Evolutionary conservation across 1,140 invertebrate genomes (phyloP), one percentile per base, ranked within the genome.

Genomic region (Neodiprion lecontei): DNA sequence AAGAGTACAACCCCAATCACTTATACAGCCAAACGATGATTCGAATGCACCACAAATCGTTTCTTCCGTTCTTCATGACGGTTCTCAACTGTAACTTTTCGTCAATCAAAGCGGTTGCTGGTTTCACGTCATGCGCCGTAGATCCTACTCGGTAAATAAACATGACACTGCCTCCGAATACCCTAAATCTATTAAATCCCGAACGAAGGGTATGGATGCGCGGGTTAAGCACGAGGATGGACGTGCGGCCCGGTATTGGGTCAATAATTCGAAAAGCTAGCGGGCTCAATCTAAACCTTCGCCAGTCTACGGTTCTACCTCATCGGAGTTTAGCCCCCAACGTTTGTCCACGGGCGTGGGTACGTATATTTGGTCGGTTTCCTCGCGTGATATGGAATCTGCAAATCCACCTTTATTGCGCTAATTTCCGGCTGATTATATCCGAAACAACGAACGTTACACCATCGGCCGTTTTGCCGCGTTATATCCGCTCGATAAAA

Each of bases 361-460:
- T 61, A 61, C 5, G 28, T 61, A 17, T 61, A 61, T 61, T 61
- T 61, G 53, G 53, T 14, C 53, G 0, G 11, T 12, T 8, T 17
- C 53, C 53, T 61, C 53, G 53, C n/a, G 12, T 40, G 17, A 71
- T 40, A 40, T 50, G 48, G 48, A 71, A 49, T 71, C 23, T 40
- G 12, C 70, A 50, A 71, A 71, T 71, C 70, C n/a, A 40, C 70
- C 70, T 21, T 71, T 71, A 71, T 21, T 40, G 21, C 48, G 48
- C 70, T 49, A 23, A 40, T 71, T 21, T n/a, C 14, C 12, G 70
- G 48, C 70, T 71, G 48, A 71, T 71, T 71, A 71, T 71, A 23
- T 50, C 47, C 70, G 23, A 71, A 48, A 71, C 70, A 47, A 71
- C 48, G 70, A 71, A 61, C n/a, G 53, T 61, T 61, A 61, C 7